A percentile compares a stretch with the other conserved stretches of the same genome.
phyloP scores from a whole-genome alignment of 2,888 invertebrate genomes.

The Ectemnius lituratus region DNA sequence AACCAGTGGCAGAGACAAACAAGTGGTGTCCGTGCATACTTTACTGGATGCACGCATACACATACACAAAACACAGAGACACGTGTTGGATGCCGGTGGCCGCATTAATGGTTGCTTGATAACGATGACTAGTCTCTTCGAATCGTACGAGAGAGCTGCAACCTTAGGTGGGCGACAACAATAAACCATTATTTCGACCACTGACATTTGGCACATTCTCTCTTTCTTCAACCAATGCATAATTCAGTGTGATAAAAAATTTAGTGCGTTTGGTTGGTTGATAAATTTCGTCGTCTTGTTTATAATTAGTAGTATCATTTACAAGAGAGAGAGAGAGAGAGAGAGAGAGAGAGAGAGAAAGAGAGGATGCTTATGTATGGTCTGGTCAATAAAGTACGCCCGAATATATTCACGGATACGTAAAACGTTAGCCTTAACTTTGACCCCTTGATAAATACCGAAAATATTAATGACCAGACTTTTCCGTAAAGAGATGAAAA shows the following conservation, averaged over 20 bases:
- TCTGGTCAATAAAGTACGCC: slow-evolving; percentile 1
- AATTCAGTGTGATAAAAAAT: not conserved
- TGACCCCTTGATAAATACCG: slow-evolving; percentile 44
- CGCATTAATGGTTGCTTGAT: not conserved
- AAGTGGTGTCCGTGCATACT: slow-evolving; percentile 45
- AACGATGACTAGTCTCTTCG: slow-evolving; percentile 1
- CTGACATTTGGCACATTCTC: not conserved
- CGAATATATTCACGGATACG: not conserved
- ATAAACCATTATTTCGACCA: not conserved
- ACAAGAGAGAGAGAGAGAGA: too few species aligned
- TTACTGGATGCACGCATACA: slow-evolving; percentile 2
- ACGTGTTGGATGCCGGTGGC: slow-evolving; percentile 1
- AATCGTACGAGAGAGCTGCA: not conserved
- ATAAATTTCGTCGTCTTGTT: not conserved
- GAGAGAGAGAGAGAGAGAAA: not conserved
- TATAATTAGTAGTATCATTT: not conserved
- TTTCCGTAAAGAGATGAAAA: slow-evolving; percentile 9
- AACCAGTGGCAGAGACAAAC: slow-evolving; percentile 50
- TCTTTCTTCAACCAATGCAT: not conserved
- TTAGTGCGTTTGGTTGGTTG: not conserved
- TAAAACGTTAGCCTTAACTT: slow-evolving; percentile 26
- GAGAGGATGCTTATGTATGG: too few species aligned
- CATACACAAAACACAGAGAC: not conserved
- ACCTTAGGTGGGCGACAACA: not conserved
- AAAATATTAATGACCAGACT: slow-evolving; percentile 28